Percentiles rank a stretch among this genome's conserved stretches.
These are phyloP conservation scores for Chirona hameri DNA, from an alignment of 2,888 invertebrate genomes.

Conservation along the genomic window DNA sequence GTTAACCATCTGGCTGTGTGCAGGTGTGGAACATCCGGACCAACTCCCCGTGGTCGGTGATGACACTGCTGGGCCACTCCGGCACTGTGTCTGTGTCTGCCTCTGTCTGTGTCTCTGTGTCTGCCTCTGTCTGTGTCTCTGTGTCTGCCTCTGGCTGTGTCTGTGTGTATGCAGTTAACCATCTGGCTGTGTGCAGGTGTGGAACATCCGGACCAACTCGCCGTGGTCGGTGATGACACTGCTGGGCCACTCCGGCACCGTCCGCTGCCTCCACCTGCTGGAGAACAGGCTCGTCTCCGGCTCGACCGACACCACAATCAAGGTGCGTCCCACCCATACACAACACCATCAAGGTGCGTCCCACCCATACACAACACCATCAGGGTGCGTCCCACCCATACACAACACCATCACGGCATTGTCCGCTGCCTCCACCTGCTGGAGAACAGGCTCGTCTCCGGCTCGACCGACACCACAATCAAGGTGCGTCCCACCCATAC, in stretches of 20 bases:
- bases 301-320: conserved; percentile 50
- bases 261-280: conserved; percentile 52
- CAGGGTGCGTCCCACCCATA: no score
- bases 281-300: conserved; percentile 49
- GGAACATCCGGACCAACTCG: conserved; percentile 53
- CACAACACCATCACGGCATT: no score
- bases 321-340: no score
- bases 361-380: no score
- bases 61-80: no score
- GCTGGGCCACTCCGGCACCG: conserved; percentile 53
- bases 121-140: neutral
- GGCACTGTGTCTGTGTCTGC: conserved; percentile 36
- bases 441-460: conserved; percentile 48
- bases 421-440: conserved; percentile 53
- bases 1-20: no score
- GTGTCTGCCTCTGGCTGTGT: neutral
- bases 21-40: conserved; percentile 37
- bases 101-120: no score
- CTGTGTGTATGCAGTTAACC: no score
- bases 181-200: conserved; percentile 44
- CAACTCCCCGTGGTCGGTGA: no score
- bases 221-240: conserved; percentile 53
- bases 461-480: conserved; percentile 50
- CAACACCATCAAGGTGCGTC: no score
- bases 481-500: no score